Base-by-base conservation (phyloP, 2,113 vertebrate genomes). In the Alligator sinensis region DNA sequence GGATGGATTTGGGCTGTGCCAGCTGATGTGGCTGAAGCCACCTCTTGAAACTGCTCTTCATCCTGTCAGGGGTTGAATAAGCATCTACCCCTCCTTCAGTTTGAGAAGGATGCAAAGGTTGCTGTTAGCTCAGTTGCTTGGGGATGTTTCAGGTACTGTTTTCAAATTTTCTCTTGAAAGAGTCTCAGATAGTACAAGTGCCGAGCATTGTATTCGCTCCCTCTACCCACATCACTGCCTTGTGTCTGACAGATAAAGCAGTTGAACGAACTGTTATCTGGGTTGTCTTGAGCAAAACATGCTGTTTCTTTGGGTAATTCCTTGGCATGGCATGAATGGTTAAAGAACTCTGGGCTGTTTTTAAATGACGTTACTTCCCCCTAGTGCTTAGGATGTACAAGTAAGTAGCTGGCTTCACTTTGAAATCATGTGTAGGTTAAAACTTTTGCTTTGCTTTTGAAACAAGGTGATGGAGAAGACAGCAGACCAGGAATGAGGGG, bases 401-500 rank as follows among this genome's bases (percentile, higher is more conserved):
- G 84, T 85, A 30, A 61, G 4, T 86, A 8, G 59, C 54, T 66
- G 60, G 83, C 21, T 91, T 86, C 90, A 7, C 6, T 92, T 91
- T 81, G 47, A 84, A 74, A 19, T 85, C 4, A 62, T 94, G 79
- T 76, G 4, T 3, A 77, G 89, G 1, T n/a, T 82, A 81, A 80
- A 70, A 61, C n/a, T 85, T 10, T 2, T 5, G 2, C 24, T 91
- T 55, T 5, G 5, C 83, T 85, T 93, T 58, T 38, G 64, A 54
- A 60, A 91, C 78, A 59, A 99, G 99, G 99, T 93, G 99, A 99
- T 8, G 98, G 98, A 5, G 99, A 99, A 59, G 99, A 99, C 97
- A 99, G 99, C 96, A 97, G 99, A 82, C 99, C 99, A 6, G 99
- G 99, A 88, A 99, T 99, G 99, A 98, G 99, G 95, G 99, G 99